phyloP scores from a whole-genome alignment of 2,797 vertebrate species.

The Pseudochaenichthys georgianus region DNA sequence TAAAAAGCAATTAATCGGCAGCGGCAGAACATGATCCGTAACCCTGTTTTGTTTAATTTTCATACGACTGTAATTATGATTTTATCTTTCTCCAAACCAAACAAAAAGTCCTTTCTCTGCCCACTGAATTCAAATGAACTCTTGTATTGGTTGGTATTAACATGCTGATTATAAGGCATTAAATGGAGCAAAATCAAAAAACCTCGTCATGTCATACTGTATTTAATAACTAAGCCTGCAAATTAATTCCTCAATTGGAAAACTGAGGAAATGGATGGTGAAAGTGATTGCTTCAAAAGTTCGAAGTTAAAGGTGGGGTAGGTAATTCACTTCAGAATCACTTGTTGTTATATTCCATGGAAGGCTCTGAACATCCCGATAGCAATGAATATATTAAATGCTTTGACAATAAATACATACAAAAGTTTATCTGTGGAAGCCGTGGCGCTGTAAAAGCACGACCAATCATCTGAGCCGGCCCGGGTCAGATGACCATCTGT shows the following conservation, averaged over 20 bases:
- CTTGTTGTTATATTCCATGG: too few species aligned
- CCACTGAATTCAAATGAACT: neutral
- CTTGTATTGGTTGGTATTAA: neutral
- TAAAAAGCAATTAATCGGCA: conserved; percentile 24
- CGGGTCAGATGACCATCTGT: too few species aligned
- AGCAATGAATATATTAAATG: too few species aligned
- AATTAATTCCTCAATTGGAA: neutral
- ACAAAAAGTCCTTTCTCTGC: neutral
- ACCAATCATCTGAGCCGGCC: too few species aligned
- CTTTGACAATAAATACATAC: too few species aligned
- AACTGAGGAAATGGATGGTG: too few species aligned
- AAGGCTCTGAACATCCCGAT: too few species aligned
- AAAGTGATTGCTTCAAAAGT: too few species aligned
- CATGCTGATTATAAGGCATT: neutral
- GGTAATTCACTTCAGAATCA: too few species aligned
- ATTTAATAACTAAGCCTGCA: neutral
- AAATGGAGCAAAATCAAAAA: neutral
- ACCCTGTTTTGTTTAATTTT: neutral
- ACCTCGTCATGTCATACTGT: neutral
- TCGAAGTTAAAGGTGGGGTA: too few species aligned
- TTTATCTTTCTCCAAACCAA: conserved; percentile 12
- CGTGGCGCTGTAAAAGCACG: too few species aligned
- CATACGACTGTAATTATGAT: conserved; percentile 4
- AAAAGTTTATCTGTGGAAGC: too few species aligned
- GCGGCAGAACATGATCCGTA: neutral